Base-by-base conservation (phyloP, 2,797 vertebrate genomes). In the Danio jaintianensis region DNA sequence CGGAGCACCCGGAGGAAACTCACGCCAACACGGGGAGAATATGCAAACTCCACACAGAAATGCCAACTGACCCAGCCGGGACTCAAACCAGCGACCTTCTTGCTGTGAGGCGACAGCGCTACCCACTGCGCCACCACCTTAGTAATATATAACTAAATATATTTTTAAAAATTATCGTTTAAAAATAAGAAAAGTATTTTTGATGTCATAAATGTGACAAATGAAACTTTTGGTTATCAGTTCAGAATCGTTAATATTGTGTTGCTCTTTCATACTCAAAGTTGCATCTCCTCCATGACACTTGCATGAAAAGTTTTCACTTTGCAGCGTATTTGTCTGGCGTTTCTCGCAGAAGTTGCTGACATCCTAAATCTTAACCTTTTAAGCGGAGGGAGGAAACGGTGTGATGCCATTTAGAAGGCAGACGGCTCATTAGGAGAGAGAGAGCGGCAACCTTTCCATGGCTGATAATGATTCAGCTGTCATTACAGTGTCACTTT, bases 401-500 rank as follows among this genome's bases (percentile, higher is more conserved):
- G 48, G 76, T 64, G 72, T 42, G 59, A 61, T 68, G 84, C 73
- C 79, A 78, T 67, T 86, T 81, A 83, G 15, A 45, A 38, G 42
- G 47, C 42, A 81, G 80, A 66, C 77, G 43, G 81, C 77, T 88
- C 77, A 83, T 88, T 85, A 86, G 70, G 13, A 63, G 43, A 55
- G 74, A 61, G 64, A 29, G 72, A 77, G 71, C 53, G 68, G 77
- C 84, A 86, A 74, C 68, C 66, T 84, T 79, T 83, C 66, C 84
- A 80, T 62, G 70, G 73, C 71, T 78, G 81, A 78, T 84, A 84
- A 85, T 80, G 78, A 78, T 81, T 83, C 75, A 40, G 68, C 66
- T 86, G 85, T 83, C 82, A 80, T 81, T 55, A 59, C 69, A 59
- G 18, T 81, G 82, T 82, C 83, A 29, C 47, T 85, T 83, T 79